These are phyloP conservation scores for Arion vulgaris DNA, from an alignment of 1,140 invertebrate genomes.

Conservation along the genomic window DNA sequence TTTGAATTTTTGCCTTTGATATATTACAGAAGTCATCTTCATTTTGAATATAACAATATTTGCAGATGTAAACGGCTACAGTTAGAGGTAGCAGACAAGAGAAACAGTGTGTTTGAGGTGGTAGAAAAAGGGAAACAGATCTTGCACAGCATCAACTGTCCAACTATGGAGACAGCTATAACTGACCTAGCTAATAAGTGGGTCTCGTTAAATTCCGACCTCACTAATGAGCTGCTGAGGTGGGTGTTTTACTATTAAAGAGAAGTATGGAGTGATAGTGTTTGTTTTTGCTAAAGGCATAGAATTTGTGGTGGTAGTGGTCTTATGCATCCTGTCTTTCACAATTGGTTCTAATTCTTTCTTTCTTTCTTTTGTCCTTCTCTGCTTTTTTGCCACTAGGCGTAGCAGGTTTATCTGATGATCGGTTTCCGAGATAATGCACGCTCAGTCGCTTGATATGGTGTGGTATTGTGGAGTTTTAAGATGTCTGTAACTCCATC, in stretches of 20 bases:
- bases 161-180: conserved; percentile 58
- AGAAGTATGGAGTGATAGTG: not conserved
- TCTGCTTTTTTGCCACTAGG: too few relatives aligned
- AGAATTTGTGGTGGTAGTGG: too few relatives aligned
- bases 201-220: conserved; percentile 60
- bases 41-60: not conserved
- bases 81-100: conserved; percentile 60
- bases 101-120: conserved; percentile 63
- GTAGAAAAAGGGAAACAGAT: conserved; percentile 68
- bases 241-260: conserved; percentile 35
- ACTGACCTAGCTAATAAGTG: conserved; percentile 67
- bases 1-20: too few relatives aligned
- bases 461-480: too few relatives aligned
- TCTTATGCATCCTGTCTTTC: not conserved
- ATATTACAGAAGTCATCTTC: too few relatives aligned
- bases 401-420: too few relatives aligned
- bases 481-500: too few relatives aligned
- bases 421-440: too few relatives aligned
- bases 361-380: too few relatives aligned
- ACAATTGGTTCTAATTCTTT: too few relatives aligned
- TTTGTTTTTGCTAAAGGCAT: too few relatives aligned
- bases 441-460: too few relatives aligned
- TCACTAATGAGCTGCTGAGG: conserved; percentile 63
- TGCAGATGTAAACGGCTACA: conserved; percentile 56
- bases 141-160: conserved; percentile 63